phyloP scores from a whole-genome alignment of 2,888 invertebrate species.

The Drosophila yooni region DNA sequence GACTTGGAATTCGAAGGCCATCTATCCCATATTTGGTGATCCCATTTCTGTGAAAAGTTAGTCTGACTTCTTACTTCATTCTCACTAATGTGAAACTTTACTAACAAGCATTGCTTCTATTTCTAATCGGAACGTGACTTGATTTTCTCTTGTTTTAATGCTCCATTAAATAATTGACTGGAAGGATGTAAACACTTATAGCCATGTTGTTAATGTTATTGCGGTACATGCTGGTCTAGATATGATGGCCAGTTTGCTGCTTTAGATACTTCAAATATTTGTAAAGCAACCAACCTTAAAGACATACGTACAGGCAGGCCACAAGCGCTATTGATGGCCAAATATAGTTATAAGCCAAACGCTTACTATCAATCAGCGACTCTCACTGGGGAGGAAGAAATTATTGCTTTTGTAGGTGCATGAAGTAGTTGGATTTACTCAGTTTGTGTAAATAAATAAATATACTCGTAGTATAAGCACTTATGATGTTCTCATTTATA shows the following conservation, averaged over 20 bases:
- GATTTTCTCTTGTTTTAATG: neutral
- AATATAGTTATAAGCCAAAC: conserved; percentile 46
- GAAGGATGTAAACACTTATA: conserved; percentile 28
- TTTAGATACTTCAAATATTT: conserved; percentile 56
- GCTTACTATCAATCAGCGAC: conserved; percentile 44
- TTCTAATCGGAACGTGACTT: neutral
- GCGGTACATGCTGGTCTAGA: conserved; percentile 23
- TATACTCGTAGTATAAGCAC: neutral
- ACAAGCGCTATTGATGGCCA: conserved; percentile 30
- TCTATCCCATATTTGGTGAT: neutral
- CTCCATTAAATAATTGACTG: conserved; percentile 42
- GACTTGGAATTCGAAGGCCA: neutral
- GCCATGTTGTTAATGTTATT: conserved; percentile 52
- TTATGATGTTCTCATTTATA: neutral
- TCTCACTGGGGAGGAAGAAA: neutral
- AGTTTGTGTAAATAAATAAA: neutral
- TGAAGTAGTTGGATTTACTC: conserved; percentile 9
- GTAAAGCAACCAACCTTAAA: conserved; percentile 42
- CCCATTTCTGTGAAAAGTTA: neutral
- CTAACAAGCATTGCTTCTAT: neutral
- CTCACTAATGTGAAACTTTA: neutral
- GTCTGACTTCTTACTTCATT: neutral
- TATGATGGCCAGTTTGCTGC: conserved; percentile 26
- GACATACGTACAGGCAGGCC: conserved; percentile 9
- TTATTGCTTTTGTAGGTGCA: neutral